Evolutionary conservation across 2,888 invertebrate species (phyloP).

Genomic region (Conistra vaccinii): DNA sequence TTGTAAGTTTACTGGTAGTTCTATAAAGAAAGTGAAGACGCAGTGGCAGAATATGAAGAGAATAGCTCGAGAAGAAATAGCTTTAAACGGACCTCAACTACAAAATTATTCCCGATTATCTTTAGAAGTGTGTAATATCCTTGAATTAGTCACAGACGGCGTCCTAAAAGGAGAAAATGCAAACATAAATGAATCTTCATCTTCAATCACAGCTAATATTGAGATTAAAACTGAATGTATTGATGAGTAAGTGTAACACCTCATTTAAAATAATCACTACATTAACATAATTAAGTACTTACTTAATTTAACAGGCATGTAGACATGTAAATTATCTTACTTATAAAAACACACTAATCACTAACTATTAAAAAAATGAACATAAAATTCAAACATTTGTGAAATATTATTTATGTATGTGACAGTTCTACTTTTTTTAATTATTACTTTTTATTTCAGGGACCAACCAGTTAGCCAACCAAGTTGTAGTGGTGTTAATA

Average conservation of each 20-base stretch:
- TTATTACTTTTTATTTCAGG: conserved; percentile 67
- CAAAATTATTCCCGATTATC: conserved; percentile 81
- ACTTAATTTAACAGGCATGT: not conserved
- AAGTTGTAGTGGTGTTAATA: conserved; percentile 71
- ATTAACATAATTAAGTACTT: not conserved
- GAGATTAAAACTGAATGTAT: conserved; percentile 86
- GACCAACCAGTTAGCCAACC: conserved; percentile 70
- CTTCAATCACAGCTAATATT: conserved; percentile 78
- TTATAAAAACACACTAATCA: not conserved
- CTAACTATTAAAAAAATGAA: not conserved
- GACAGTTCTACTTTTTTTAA: conserved; percentile 10
- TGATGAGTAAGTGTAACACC: conserved; percentile 82
- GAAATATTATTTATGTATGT: not conserved
- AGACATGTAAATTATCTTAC: not conserved
- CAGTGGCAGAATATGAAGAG: conserved; percentile 90
- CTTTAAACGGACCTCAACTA: conserved; percentile 76
- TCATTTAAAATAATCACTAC: not conserved
- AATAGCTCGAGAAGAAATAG: conserved; percentile 86
- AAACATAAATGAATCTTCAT: conserved; percentile 76
- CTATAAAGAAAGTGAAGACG: conserved; percentile 87
- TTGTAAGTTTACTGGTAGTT: conserved; percentile 82
- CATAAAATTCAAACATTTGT: not conserved
- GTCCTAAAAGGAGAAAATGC: conserved; percentile 76
- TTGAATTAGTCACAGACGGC: conserved; percentile 83
- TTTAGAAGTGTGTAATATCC: conserved; percentile 83